These are phyloP conservation scores for Microchirus variegatus DNA, from an alignment of 2,797 vertebrate genomes.

Conservation along the genomic window DNA sequence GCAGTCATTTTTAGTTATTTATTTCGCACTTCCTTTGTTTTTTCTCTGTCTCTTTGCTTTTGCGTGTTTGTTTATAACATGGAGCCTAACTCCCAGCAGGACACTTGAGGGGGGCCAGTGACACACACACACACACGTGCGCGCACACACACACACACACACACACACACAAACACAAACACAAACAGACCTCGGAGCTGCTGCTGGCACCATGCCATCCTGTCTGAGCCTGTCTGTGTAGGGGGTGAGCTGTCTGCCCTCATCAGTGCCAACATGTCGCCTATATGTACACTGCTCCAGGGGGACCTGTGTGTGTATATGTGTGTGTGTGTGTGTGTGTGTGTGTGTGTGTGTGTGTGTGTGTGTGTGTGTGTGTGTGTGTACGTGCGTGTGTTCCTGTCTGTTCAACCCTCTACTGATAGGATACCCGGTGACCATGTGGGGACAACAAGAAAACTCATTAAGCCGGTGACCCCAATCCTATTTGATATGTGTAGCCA, in stretches of 20 bases:
- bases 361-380: constrained; percentile 27
- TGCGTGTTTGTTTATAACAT: constrained; percentile 65
- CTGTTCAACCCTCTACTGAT: constrained; percentile 50
- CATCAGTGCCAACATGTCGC: constrained; percentile 80
- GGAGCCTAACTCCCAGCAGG: constrained; percentile 62
- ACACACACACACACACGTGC: constrained; percentile 12
- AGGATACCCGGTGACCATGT: constrained; percentile 65
- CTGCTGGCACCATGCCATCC: constrained; percentile 74
- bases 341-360: constrained; percentile 34
- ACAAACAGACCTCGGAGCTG: constrained; percentile 37
- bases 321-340: constrained; percentile 20
- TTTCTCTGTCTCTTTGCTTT: constrained; percentile 37
- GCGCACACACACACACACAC: constrained; percentile 22
- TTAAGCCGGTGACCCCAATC: constrained; percentile 74
- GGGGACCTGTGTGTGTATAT: constrained; percentile 58
- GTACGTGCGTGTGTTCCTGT: constrained; percentile 28
- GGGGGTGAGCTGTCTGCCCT: constrained; percentile 76
- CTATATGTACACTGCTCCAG: constrained; percentile 71
- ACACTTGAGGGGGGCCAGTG: constrained; percentile 50
- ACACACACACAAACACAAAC: constrained; percentile 21
- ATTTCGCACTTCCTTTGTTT: constrained; percentile 3
- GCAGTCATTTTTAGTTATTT: neutral
- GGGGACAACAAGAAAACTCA: constrained; percentile 67
- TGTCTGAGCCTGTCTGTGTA: constrained; percentile 75
- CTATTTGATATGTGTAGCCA: constrained; percentile 59